These are phyloP conservation scores for Ylistrum balloti DNA, from an alignment of 1,140 invertebrate species.

Conservation along the genomic window DNA sequence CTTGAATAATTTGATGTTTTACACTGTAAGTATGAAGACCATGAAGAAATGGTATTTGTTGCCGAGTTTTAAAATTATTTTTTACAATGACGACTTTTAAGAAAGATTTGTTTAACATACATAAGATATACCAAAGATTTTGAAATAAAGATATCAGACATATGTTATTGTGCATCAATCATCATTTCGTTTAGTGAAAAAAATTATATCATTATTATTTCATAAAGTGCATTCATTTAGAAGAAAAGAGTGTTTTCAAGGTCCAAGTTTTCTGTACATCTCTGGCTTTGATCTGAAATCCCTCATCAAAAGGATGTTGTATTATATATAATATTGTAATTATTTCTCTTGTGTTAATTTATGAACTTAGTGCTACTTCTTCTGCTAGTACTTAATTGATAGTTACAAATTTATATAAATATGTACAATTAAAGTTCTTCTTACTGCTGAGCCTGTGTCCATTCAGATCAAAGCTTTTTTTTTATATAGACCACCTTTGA, in stretches of 20 bases:
- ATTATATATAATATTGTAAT: slow-evolving; percentile 33
- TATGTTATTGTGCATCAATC: slow-evolving; percentile 7
- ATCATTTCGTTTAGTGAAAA: not conserved
- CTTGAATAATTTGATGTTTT: not conserved
- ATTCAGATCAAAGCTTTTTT: not conserved
- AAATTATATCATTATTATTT: not conserved
- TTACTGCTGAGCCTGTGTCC: not conserved
- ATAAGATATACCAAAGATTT: slow-evolving; percentile 40
- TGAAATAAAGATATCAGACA: not conserved
- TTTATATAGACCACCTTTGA: not conserved
- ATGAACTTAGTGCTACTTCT: slow-evolving; percentile 21
- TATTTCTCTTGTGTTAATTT: slow-evolving; percentile 34
- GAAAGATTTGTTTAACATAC: slow-evolving; percentile 2
- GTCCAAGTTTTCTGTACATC: slow-evolving; percentile 4
- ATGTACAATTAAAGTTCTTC: not conserved
- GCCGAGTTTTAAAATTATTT: not conserved
- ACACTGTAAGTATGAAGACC: not conserved
- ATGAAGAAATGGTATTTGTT: slow-evolving; percentile 14
- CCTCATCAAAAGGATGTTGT: slow-evolving; percentile 22
- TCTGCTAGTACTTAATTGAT: not conserved
- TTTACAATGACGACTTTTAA: slow-evolving; percentile 28
- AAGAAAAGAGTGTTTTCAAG: slow-evolving; percentile 6
- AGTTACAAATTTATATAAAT: not conserved
- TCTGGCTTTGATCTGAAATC: not conserved
- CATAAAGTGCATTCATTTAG: not conserved